Evolutionary conservation across 1,140 invertebrate genomes (phyloP).

Genomic region (Scaptodrosophila lebanonensis): DNA sequence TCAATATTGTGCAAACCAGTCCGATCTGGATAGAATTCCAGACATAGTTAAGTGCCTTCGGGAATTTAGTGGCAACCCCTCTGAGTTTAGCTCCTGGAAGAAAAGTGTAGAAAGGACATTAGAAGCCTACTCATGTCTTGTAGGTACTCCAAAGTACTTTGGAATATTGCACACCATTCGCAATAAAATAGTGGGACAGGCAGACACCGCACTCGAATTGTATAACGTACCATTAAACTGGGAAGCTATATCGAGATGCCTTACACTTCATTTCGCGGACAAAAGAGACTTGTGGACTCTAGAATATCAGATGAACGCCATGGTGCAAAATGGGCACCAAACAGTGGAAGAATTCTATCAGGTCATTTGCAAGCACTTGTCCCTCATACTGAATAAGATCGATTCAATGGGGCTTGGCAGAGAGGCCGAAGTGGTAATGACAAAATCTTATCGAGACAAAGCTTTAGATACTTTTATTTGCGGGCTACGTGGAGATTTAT

Average conservation of each 20-base stretch:
- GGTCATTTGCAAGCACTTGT: constrained; percentile 25
- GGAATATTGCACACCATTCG: constrained; percentile 20
- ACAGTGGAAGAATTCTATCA: constrained; percentile 31
- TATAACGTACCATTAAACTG: constrained; percentile 34
- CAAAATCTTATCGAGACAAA: constrained; percentile 25
- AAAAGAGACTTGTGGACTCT: constrained; percentile 23
- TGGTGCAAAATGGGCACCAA: constrained; percentile 11
- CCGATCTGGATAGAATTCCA: constrained; percentile 5
- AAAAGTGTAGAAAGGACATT: constrained; percentile 21
- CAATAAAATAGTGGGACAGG: constrained; percentile 24
- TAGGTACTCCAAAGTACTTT: constrained; percentile 30
- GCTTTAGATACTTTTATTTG: constrained; percentile 18
- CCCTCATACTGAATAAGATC: constrained; percentile 35
- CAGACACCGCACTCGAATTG: constrained; percentile 23
- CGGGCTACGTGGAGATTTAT: constrained; percentile 16
- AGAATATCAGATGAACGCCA: constrained; percentile 32
- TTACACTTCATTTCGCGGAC: constrained; percentile 29
- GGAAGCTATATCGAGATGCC: constrained; percentile 8
- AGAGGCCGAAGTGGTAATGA: constrained; percentile 11
- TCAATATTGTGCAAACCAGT: no score
- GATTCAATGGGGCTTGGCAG: constrained; percentile 15
- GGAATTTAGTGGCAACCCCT: constrained; percentile 8
- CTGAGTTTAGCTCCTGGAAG: constrained; percentile 8
- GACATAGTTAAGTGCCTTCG: constrained; percentile 13
- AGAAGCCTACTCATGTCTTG: background rate